Evolutionary conservation across 1,140 invertebrate genomes (phyloP), one percentile per base, ranked within the genome.

Genomic region (Stenopsyche tienmushanensis): DNA sequence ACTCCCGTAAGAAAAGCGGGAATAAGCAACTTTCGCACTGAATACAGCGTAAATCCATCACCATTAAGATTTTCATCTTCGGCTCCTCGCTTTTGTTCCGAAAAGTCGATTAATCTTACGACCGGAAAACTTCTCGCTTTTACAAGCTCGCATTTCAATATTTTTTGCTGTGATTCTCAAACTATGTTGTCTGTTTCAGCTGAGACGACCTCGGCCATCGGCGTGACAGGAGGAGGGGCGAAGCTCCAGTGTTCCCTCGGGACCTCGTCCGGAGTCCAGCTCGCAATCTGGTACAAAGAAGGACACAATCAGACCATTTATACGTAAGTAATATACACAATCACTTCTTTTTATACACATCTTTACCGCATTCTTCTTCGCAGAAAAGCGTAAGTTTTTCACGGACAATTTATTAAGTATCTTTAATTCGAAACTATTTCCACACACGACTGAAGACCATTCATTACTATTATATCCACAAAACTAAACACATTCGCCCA

Each of bases 271-370:
- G 60, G 44, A 21, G 68, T 60, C 9, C 53, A 60, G 20, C 47
- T 70, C 26, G 68, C 62, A 29, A 66, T 70, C 18, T 70, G 68
- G 68, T 70, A 70, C 62, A 70, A 70, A 49, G 68, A 70, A n/a
- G 68, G 68, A 45, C 68, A 70, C 23, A 54, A 70, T 25, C 65
- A 66, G 39, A 20, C 64, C 15, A 54, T 70, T 10, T 70, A 70
- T 42, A 70, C 68, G 68, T 70, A 47, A 64, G 68, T 66, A n/a
- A n/a, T n/a, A n/a, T n/a, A n/a, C n/a, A n/a, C n/a, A n/a, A n/a
- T n/a, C n/a, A n/a, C n/a, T n/a, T n/a, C n/a, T n/a, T n/a, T n/a
- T n/a, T n/a, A n/a, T n/a, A n/a, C n/a, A n/a, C n/a, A n/a, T n/a
- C n/a, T n/a, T n/a, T n/a, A n/a, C n/a, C n/a, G n/a, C n/a, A n/a